A percentile compares a stretch with the other conserved stretches of the same genome.
phyloP scores from a whole-genome alignment of 2,113 vertebrate species.

The Phainopepla nitens region DNA sequence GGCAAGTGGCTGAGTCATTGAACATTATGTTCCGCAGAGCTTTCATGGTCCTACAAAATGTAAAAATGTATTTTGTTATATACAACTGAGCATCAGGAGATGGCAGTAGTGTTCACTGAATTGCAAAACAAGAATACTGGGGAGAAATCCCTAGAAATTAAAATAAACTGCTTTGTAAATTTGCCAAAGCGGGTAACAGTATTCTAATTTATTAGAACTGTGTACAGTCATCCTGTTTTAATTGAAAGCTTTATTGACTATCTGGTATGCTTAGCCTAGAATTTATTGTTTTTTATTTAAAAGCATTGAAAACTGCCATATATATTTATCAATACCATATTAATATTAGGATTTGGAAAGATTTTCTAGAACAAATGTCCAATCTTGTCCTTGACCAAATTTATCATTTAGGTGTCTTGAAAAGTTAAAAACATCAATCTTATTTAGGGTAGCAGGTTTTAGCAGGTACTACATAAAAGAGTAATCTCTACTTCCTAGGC shows the following conservation, averaged over 20 bases:
- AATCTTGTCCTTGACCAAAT: background rate
- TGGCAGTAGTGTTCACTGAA: slow-evolving; percentile 71
- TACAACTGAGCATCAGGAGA: slow-evolving; percentile 65
- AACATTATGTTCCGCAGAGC: background rate
- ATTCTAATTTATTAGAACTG: background rate
- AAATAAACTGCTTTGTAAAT: slow-evolving; percentile 9
- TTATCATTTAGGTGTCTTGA: background rate
- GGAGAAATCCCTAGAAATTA: background rate
- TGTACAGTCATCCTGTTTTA: background rate
- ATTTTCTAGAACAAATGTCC: background rate
- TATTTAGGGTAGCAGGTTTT: background rate
- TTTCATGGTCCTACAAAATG: background rate
- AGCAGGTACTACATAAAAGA: background rate
- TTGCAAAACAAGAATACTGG: background rate
- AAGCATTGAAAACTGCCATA: background rate
- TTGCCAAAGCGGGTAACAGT: background rate
- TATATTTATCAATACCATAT: background rate
- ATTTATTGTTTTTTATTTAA: background rate
- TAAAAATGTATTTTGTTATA: background rate
- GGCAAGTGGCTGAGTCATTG: background rate
- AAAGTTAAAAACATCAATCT: background rate
- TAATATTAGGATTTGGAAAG: background rate
- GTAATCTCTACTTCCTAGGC: background rate
- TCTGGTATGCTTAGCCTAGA: background rate
- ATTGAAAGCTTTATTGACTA: background rate